Evolutionary conservation across 2,888 invertebrate species (phyloP), one percentile per base, ranked within the genome.

Genomic region (Troilus luridus): DNA sequence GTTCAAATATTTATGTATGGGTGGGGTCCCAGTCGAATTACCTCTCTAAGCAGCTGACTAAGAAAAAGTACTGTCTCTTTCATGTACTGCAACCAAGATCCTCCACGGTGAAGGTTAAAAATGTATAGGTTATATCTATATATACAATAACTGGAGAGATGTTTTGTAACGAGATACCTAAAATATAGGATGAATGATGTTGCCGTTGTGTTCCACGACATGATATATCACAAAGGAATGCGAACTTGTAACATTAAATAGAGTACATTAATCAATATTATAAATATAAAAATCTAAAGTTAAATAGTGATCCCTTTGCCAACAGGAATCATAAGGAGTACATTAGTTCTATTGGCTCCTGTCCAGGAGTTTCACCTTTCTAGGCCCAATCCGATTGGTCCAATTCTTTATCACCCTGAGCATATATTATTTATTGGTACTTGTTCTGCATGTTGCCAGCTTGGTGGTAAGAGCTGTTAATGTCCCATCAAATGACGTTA

Each of bases 221-320:
- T 77, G 24, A 0, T 41, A 77, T 14, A 41, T 17, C 27, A 77
- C 72, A 17, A 77, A 77, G 72, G 72, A 77, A 77, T 77, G 72
- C 72, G 72, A 77, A 41, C 72, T 77, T 77, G 41, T 77, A 77
- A 77, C 41, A 41, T 77, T 77, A 17, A 77, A 41, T 27, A 19
- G 72, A 41, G 72, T 77, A 27, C 72, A 77, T 77, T 77, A 77
- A 77, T 77, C 72, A 77, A 77, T 77, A 27, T 77, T 77, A 41
- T 41, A 77, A 77, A 77, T 77, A 77, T 77, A 77, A 77, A 41
- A 77, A 41, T 14, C 72, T 77, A 77, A 77, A 77, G 72, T 77
- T 77, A 77, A 77, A 77, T 77, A 77, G 1, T 41, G 19, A 41
- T 6, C 72, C 41, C 7, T 77, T 77, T 77, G 72, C 72, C 72